Percentiles rank a stretch among this genome's conserved stretches.
These are phyloP conservation scores for Rhopalosiphum maidis DNA, from an alignment of 1,140 invertebrate genomes.

Conservation along the genomic window DNA sequence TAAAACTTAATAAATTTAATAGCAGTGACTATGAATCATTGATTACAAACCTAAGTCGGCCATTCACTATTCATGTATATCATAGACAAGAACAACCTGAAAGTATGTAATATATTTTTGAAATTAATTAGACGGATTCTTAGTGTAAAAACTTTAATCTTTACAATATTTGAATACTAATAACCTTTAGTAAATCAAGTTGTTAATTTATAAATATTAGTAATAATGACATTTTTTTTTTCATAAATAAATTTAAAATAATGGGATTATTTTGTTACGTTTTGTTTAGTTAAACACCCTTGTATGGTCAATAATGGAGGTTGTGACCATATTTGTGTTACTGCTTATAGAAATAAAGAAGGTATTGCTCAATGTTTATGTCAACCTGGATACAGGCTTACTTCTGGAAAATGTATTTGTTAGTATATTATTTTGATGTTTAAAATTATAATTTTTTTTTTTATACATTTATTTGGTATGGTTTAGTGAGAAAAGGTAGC, in stretches of 20 bases:
- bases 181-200: not conserved
- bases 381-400: slow-evolving; percentile 71
- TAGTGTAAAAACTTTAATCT: not conserved
- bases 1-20: slow-evolving; percentile 68
- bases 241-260: not conserved
- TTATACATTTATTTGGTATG: not conserved
- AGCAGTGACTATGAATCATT: slow-evolving; percentile 64
- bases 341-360: slow-evolving; percentile 66
- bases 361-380: slow-evolving; percentile 72
- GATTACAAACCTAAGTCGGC: slow-evolving; percentile 66
- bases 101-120: slow-evolving; percentile 62
- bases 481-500: not conserved
- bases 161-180: not conserved
- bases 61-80: slow-evolving; percentile 73
- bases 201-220: not conserved
- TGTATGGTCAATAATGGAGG: slow-evolving; percentile 74
- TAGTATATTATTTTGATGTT: slow-evolving; percentile 61
- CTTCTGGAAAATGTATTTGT: slow-evolving; percentile 70
- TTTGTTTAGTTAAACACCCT: slow-evolving; percentile 70
- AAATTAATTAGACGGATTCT: not conserved
- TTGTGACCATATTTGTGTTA: slow-evolving; percentile 78
- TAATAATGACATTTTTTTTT: not conserved
- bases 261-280: not conserved
- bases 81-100: slow-evolving; percentile 78
- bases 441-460: not conserved